Evolutionary conservation across 2,797 vertebrate species (phyloP).

Genomic region (Cirrhinus mrigala): DNA sequence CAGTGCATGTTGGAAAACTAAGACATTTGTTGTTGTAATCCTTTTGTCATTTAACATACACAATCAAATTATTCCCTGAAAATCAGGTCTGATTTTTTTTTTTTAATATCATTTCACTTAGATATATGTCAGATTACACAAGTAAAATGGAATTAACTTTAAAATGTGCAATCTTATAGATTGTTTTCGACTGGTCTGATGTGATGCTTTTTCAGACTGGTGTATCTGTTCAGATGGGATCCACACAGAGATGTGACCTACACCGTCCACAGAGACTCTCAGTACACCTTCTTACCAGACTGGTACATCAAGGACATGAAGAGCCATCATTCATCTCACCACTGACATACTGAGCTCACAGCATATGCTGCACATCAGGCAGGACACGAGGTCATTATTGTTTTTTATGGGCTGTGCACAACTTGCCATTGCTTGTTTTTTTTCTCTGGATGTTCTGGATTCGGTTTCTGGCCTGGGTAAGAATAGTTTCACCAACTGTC

Average conservation of each 20-base stretch:
- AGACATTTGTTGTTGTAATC: background rate
- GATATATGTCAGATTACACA: background rate
- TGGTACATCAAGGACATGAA: conserved; percentile 84
- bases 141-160: background rate
- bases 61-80: too few species aligned
- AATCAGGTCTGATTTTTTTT: too few species aligned
- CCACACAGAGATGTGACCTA: conserved; percentile 83
- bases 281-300: conserved; percentile 82
- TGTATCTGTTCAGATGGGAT: conserved; percentile 88
- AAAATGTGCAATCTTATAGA: background rate
- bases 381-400: background rate
- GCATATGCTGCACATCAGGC: background rate
- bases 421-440: background rate
- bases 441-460: background rate
- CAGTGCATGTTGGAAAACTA: background rate
- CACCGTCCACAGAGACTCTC: conserved; percentile 81
- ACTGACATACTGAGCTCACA: conserved; percentile 38
- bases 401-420: background rate
- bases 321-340: conserved; percentile 25
- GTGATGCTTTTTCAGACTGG: conserved; percentile 74
- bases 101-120: background rate
- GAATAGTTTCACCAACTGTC: background rate
- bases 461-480: background rate
- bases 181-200: background rate
- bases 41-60: too few species aligned